A percentile compares a stretch with the other conserved stretches of the same genome.
These are phyloP conservation scores for Sitta europaea DNA, from an alignment of 2,113 vertebrate genomes.

Conservation along the genomic window DNA sequence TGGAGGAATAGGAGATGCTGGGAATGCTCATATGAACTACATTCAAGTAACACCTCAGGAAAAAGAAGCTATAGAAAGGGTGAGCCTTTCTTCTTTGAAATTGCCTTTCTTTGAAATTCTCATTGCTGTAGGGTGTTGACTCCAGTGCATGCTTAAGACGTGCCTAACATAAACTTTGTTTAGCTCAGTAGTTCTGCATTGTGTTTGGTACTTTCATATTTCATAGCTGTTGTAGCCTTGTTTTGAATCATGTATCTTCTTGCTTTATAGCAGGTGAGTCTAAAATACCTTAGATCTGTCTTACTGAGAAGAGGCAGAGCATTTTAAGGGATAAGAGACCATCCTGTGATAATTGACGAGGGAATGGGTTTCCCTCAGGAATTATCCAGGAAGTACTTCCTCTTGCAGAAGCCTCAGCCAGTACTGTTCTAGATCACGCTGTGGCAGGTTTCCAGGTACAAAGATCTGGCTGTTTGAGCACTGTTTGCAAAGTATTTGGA, in stretches of 20 bases:
- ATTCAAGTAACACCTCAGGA: constrained; percentile 98
- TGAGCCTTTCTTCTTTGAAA: constrained; percentile 63
- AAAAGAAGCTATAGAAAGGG: constrained; percentile 98
- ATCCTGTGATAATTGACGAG: neutral
- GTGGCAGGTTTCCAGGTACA: neutral
- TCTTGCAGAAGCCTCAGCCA: neutral
- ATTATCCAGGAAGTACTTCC: neutral
- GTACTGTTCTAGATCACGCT: neutral
- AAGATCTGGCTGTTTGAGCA: neutral
- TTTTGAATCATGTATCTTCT: neutral
- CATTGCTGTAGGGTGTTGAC: neutral
- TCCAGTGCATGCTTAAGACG: neutral
- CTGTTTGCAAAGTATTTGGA: neutral
- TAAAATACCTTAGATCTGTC: neutral
- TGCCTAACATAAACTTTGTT: neutral
- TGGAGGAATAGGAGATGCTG: constrained; percentile 72
- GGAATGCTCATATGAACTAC: constrained; percentile 89
- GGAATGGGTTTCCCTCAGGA: neutral
- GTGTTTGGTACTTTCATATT: neutral
- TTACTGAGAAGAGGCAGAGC: neutral
- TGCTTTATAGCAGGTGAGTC: neutral
- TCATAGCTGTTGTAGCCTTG: neutral
- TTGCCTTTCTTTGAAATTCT: neutral
- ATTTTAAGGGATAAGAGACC: neutral
- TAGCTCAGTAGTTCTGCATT: neutral